Evolutionary conservation across 2,888 invertebrate genomes (phyloP), one percentile per base, ranked within the genome.

Genomic region (Drosophila kokeensis): DNA sequence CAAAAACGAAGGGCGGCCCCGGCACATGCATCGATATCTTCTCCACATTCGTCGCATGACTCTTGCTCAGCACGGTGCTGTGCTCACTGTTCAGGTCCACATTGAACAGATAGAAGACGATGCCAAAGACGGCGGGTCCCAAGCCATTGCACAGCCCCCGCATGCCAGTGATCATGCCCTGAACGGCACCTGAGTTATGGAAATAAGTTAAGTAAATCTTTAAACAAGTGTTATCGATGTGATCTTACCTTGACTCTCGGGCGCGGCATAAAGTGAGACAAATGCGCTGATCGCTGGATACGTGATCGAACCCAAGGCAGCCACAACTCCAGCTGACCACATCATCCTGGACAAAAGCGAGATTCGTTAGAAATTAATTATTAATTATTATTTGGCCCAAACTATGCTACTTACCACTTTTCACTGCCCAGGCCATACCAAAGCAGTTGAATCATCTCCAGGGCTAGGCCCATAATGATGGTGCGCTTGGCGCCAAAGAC

Each of bases 211-310:
- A 45, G 24, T 45, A 24, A 8, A 15, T 15, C 24, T 8, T 10
- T 15, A 24, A 21, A 15, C 8, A 45, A 8, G 2, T 24, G 45
- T 2, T 15, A 15, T 11, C 15, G 18, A 4, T 6, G 4, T 11
- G 0, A 38, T 40, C 62, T 79, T 90, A 94, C 97, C 99, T 94
- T 99, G 99, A 91, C 98, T 96, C 93, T 99, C 99, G n/a, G 98
- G 97, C 91, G 98, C 97, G 79, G 99, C 98, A 94, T 99, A 98
- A 91, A 99, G 97, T 18, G 99, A 99, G 64, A 99, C 99, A 94
- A 99, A 99, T 42, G 99, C 98, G 93, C 98, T 98, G 92, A 99
- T 99, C 64, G 99, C 99, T 40, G 99, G 99, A 94, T 99, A 99
- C 5, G 99, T 99, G 86, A 99, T 96, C 81, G 98, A 98, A 74